Evolutionary conservation across 2,113 vertebrate genomes (phyloP).

Genomic region (Chionis minor): DNA sequence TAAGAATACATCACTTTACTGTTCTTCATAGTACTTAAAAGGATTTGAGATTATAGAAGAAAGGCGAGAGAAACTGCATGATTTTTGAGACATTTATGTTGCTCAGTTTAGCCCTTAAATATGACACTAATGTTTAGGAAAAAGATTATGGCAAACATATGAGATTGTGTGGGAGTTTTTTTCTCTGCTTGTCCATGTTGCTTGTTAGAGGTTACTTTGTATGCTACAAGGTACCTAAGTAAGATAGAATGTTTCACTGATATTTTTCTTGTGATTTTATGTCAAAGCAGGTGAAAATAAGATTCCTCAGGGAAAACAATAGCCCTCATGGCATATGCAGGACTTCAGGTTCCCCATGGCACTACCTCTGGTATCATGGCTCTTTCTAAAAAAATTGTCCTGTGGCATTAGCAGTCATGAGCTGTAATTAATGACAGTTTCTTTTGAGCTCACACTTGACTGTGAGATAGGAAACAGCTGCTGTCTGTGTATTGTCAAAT

Average conservation of each 20-base stretch:
- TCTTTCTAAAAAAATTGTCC: neutral
- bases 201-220: neutral
- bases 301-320: neutral
- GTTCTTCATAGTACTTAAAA: neutral
- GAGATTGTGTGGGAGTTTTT: neutral
- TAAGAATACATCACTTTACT: neutral
- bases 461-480: neutral
- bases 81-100: neutral
- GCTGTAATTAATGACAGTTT: neutral
- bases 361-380: neutral
- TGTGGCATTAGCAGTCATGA: neutral
- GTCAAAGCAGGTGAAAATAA: neutral
- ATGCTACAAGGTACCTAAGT: neutral
- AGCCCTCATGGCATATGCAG: neutral
- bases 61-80: neutral
- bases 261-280: neutral
- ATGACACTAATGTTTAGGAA: accelerated
- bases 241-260: neutral
- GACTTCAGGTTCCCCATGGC: neutral
- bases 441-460: neutral
- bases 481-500: neutral
- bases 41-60: neutral
- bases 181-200: accelerated
- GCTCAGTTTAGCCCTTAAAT: neutral
- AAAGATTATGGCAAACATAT: accelerated